Conservation (phyloP, 2,888 invertebrate genomes). For the Cerastoderma edule region DNA sequence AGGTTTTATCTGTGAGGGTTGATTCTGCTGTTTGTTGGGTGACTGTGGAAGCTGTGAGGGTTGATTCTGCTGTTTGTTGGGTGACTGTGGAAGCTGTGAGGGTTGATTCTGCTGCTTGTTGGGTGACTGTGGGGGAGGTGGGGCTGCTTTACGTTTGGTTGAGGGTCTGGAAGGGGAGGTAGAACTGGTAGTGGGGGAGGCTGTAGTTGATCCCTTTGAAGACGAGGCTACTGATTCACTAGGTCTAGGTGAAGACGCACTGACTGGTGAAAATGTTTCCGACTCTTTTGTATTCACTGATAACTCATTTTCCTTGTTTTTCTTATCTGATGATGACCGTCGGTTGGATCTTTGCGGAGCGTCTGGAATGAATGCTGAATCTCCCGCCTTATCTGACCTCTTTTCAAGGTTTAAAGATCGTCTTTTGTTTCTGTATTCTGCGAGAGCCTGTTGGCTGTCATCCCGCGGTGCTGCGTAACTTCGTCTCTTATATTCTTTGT, state of each 20-base stretch:
- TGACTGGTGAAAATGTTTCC: constrained; percentile 48
- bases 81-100: neutral
- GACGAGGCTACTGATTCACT: constrained; percentile 12
- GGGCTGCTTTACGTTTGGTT: constrained; percentile 71
- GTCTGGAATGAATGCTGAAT: constrained; percentile 22
- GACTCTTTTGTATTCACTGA: constrained; percentile 45
- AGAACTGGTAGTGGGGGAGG: constrained; percentile 23
- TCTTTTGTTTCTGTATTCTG: constrained; percentile 71
- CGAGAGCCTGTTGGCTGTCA: constrained; percentile 56
- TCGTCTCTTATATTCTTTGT: constrained; percentile 52
- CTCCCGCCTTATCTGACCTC: constrained; percentile 41
- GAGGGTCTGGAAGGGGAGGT: constrained; percentile 60
- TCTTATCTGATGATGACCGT: constrained; percentile 25
- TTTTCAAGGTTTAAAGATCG: constrained; percentile 70
- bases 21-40: neutral
- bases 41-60: neutral
- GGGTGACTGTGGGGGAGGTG: constrained; percentile 59
- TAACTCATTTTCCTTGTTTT: constrained; percentile 32
- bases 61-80: neutral
- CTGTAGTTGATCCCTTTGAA: constrained; percentile 34
- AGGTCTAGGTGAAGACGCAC: constrained; percentile 55
- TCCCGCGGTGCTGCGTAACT: constrained; percentile 52
- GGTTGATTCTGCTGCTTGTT: neutral
- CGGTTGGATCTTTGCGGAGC: constrained; percentile 32
- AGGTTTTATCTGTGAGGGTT: too few relatives aligned